A percentile compares a stretch with the other conserved stretches of the same genome.
Evolutionary conservation across 2,797 vertebrate genomes (phyloP).

Genomic region (Eospalax fontanierii): DNA sequence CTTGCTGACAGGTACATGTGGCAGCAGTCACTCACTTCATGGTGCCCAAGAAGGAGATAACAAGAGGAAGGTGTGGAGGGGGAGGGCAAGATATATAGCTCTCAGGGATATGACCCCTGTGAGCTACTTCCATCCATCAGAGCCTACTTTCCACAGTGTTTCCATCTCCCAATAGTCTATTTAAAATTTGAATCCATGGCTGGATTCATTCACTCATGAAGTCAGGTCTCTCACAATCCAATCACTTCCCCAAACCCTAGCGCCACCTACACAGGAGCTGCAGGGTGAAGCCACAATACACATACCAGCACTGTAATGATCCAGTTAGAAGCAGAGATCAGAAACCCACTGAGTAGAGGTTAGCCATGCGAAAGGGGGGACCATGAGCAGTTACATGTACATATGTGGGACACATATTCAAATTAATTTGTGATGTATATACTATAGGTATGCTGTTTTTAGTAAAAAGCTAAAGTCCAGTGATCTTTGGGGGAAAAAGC

Average conservation of each 20-base stretch:
- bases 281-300: background rate
- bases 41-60: no score
- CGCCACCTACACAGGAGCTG: background rate
- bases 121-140: background rate
- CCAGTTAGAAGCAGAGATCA: background rate
- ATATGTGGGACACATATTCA: background rate
- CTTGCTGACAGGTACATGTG: no score
- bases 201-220: background rate
- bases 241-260: background rate
- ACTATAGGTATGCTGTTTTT: background rate
- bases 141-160: background rate
- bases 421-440: background rate
- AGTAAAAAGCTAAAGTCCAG: background rate
- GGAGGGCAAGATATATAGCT: no score
- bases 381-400: rapidly evolving
- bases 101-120: background rate
- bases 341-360: background rate
- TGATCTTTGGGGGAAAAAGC: background rate
- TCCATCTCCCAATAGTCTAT: background rate
- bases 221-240: background rate
- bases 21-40: no score
- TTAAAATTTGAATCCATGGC: background rate
- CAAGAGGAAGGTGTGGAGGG: background rate
- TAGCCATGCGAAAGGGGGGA: background rate
- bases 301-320: background rate